phyloP scores from a whole-genome alignment of 1,140 invertebrate species.

The Heliconius hewitsoni region DNA sequence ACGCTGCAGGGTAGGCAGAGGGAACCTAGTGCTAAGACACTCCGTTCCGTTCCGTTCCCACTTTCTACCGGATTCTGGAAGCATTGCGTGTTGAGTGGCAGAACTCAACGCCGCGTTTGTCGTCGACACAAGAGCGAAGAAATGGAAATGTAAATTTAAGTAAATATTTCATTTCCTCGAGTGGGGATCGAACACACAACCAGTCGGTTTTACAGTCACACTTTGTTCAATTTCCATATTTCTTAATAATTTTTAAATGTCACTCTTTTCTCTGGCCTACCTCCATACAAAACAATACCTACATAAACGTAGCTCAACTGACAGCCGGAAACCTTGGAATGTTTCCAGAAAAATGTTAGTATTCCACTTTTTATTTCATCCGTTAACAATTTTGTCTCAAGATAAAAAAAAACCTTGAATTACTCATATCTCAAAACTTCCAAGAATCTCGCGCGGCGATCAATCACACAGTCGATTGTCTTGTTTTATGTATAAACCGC shows the following conservation, averaged over 20 bases:
- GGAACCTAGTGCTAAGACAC: too few relatives aligned
- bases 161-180: too few relatives aligned
- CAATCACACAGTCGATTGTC: conserved; percentile 12
- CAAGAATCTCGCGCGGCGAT: conserved; percentile 1
- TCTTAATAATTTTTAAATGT: not conserved
- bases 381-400: conserved; percentile 19
- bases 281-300: not conserved
- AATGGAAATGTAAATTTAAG: too few relatives aligned
- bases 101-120: too few relatives aligned
- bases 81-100: too few relatives aligned
- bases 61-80: too few relatives aligned
- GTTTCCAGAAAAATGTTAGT: conserved; percentile 38
- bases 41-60: too few relatives aligned
- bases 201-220: too few relatives aligned
- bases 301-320: not conserved
- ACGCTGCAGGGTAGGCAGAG: too few relatives aligned
- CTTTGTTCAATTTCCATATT: too few relatives aligned
- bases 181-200: too few relatives aligned
- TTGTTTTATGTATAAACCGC: not conserved
- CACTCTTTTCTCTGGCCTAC: not conserved
- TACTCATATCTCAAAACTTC: conserved; percentile 18
- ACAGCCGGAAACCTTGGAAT: conserved; percentile 40
- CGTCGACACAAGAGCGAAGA: too few relatives aligned
- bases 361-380: conserved; percentile 29
- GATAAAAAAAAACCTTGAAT: conserved; percentile 6